Percentiles rank a stretch among this genome's conserved stretches.
phyloP scores from a whole-genome alignment of 2,113 vertebrate species.

The Etia nguti region DNA sequence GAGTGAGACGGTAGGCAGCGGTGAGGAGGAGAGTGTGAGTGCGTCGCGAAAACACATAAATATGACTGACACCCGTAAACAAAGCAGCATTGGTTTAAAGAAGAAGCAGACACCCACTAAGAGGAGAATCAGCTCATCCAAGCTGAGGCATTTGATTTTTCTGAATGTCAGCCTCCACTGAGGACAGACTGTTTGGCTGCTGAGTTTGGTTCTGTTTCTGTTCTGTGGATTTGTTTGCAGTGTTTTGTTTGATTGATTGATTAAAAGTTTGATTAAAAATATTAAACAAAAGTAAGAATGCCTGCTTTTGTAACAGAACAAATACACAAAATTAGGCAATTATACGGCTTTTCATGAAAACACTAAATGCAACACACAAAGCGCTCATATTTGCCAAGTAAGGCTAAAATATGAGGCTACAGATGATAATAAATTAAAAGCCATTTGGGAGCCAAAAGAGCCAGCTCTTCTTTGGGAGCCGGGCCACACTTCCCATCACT shows the following conservation, averaged over 20 bases:
- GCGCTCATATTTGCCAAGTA: background rate
- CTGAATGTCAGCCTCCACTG: background rate
- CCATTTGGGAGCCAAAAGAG: no score
- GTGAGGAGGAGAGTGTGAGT: background rate
- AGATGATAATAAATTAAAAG: background rate
- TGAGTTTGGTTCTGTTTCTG: background rate
- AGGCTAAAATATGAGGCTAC: background rate
- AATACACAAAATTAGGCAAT: background rate
- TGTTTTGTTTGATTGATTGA: background rate
- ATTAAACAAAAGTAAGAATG: background rate
- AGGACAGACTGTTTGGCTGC: background rate
- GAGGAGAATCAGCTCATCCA: accelerated
- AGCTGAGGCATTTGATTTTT: background rate
- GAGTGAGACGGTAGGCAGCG: background rate
- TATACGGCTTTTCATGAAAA: background rate
- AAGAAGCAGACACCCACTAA: background rate
- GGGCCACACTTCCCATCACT: background rate
- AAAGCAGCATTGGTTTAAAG: background rate
- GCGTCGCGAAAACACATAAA: background rate
- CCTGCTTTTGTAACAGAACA: background rate
- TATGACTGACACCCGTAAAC: background rate
- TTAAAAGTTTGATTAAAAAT: background rate
- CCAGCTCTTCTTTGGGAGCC: background rate
- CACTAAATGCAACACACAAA: background rate
- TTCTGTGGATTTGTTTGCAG: background rate